A percentile compares a stretch with the other conserved stretches of the same genome.
These are phyloP conservation scores for Leptopilina boulardi DNA, from an alignment of 1,140 invertebrate species.

Conservation along the genomic window DNA sequence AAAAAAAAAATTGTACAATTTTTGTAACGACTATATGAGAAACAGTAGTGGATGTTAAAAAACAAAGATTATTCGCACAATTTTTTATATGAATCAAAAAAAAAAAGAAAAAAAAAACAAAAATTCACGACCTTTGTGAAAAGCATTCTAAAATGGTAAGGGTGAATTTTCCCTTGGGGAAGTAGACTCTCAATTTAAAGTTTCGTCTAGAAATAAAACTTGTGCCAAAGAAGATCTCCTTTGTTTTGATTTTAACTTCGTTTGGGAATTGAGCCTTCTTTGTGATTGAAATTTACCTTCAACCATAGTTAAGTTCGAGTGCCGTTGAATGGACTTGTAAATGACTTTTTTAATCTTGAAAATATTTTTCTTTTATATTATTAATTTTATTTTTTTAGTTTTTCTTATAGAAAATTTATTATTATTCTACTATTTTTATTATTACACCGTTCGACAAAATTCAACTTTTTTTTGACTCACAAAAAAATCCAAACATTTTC, in stretches of 20 bases:
- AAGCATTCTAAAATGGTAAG: neutral
- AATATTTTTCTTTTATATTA: neutral
- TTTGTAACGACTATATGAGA: conserved; percentile 13
- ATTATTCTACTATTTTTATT: no score
- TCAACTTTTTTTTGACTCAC: no score
- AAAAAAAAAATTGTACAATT: neutral
- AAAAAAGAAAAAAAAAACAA: conserved; percentile 4
- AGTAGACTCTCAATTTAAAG: neutral
- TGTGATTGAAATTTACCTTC: conserved; percentile 14
- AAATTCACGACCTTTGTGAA: neutral
- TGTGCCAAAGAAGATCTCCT: neutral
- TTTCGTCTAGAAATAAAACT: conserved; percentile 12
- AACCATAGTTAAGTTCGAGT: neutral
- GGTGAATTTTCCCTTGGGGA: neutral
- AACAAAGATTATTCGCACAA: conserved; percentile 42
- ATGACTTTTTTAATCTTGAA: neutral
- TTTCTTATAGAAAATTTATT: no score
- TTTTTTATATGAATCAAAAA: conserved; percentile 41
- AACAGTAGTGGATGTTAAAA: conserved; percentile 34
- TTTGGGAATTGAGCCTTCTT: conserved; percentile 18
- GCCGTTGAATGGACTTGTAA: neutral
- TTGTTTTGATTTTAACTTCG: neutral
- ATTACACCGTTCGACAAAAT: no score
- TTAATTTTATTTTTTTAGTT: neutral
- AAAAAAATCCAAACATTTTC: no score